Evolutionary conservation across 2,888 invertebrate genomes (phyloP), one percentile per base, ranked within the genome.

Genomic region (Lydus trimaculatus): DNA sequence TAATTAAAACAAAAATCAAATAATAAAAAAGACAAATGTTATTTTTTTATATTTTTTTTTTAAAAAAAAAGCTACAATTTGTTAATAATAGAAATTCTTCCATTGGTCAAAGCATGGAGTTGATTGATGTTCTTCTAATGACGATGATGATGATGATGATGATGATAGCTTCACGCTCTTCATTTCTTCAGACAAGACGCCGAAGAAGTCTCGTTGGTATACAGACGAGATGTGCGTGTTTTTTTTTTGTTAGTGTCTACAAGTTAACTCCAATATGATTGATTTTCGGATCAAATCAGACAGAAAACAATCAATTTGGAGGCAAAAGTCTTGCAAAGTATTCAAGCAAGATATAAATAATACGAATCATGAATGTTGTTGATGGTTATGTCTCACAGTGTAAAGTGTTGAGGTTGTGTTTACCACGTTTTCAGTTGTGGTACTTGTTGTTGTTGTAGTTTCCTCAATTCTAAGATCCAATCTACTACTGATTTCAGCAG

Each of bases 321-420:
- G 48, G 63, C 20, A n/a, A 43, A 60, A 20, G 60, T 74, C 73
- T 73, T 74, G 76, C 75, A 65, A 52, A 39, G 76, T 75, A 76
- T 76, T 75, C 64, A 76, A 69, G 76, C 75, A 74, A 75, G 75
- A 75, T 76, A 48, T n/a, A 48, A n/a, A 36, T 52, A 60, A 25
- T 5, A 69, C 61, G 65, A 65, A 31, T 52, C 48, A 52, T 64
- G 63, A 58, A 66, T 63, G 66, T 65, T 65, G 60, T 64, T 58
- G 33, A 52, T 2, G 56, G 60, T 67, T 65, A 67, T 70, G 58
- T 70, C 79, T 78, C 78, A 79, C 78, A 66, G 79, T 79, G 76
- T 75, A 79, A 36, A 77, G 74, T 71, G 74, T 77, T 73, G 74
- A 65, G 17, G 73, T 69, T 58, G 67, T 71, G 65, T 71, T 74